These are phyloP conservation scores for Archocentrus centrarchus DNA, from an alignment of 2,113 vertebrate genomes.

Conservation along the genomic window DNA sequence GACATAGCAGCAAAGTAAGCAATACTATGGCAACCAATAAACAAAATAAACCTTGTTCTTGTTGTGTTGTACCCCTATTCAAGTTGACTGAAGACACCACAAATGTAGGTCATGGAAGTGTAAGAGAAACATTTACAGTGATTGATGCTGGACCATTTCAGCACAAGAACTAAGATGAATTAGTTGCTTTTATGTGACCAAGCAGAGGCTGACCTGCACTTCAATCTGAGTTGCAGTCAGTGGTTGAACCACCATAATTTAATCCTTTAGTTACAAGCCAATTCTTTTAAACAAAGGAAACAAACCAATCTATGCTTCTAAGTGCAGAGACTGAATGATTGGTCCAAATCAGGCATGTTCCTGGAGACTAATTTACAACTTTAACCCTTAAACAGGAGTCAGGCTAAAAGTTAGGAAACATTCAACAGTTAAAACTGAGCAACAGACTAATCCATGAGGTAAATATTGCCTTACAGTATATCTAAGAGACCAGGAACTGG, in stretches of 20 bases:
- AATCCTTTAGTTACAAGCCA: background rate
- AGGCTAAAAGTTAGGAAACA: background rate
- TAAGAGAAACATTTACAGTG: background rate
- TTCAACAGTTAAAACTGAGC: background rate
- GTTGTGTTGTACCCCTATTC: background rate
- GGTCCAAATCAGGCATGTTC: background rate
- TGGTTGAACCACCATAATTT: slow-evolving; percentile 10
- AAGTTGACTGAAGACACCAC: background rate
- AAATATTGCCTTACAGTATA: background rate
- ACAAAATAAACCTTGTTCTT: slow-evolving; percentile 7
- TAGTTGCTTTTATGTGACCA: slow-evolving; percentile 17
- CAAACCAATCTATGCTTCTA: background rate
- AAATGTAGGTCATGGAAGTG: slow-evolving; percentile 47
- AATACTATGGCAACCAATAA: slow-evolving; percentile 36
- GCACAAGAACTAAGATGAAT: background rate
- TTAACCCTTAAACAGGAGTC: background rate
- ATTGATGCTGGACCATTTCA: slow-evolving; percentile 14
- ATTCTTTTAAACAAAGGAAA: background rate
- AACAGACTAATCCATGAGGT: background rate
- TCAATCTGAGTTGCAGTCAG: slow-evolving; percentile 2
- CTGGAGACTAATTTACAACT: background rate
- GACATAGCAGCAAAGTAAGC: slow-evolving; percentile 19
- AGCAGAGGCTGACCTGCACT: slow-evolving; percentile 2
- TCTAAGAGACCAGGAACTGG: background rate
- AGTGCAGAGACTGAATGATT: background rate